Evolutionary conservation across 2,113 vertebrate genomes (phyloP).

Genomic region (Orcinus orca): DNA sequence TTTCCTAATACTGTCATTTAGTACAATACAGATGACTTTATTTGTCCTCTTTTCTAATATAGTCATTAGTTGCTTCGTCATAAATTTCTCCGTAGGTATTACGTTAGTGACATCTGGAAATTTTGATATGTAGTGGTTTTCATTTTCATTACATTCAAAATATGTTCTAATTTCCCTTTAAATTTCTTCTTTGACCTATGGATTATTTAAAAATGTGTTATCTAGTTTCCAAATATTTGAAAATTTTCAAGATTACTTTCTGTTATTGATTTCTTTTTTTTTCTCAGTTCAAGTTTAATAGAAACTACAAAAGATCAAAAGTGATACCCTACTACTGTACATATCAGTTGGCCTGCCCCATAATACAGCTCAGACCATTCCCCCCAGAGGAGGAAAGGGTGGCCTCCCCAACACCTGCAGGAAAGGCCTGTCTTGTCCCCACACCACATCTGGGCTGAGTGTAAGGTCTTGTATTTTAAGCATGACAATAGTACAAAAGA

Average conservation of each 20-base stretch:
- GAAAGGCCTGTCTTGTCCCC: not conserved
- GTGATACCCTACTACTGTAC: not conserved
- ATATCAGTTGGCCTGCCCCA: not conserved
- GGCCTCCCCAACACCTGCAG: not conserved
- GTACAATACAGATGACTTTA: not conserved
- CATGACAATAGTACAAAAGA: slow-evolving; percentile 63
- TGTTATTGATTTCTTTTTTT: not conserved
- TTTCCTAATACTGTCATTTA: not conserved
- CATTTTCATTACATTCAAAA: not conserved
- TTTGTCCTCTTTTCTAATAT: not conserved
- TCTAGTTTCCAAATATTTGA: not conserved
- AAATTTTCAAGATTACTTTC: not conserved
- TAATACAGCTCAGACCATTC: not conserved
- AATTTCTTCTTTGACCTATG: not conserved
- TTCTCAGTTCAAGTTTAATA: slow-evolving; percentile 60
- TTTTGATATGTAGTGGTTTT: not conserved
- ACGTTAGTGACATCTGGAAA: not conserved
- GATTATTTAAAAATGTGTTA: not conserved
- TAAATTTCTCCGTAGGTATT: not conserved
- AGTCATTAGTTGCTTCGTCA: not conserved
- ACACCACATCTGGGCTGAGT: not conserved
- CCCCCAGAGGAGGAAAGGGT: not conserved
- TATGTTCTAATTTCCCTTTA: not conserved
- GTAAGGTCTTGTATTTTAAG: slow-evolving; percentile 65
- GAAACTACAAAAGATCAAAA: slow-evolving; percentile 42